Evolutionary conservation across 2,797 vertebrate genomes (phyloP), one percentile per base, ranked within the genome.

Genomic region (Gymnothorax reevesii): DNA sequence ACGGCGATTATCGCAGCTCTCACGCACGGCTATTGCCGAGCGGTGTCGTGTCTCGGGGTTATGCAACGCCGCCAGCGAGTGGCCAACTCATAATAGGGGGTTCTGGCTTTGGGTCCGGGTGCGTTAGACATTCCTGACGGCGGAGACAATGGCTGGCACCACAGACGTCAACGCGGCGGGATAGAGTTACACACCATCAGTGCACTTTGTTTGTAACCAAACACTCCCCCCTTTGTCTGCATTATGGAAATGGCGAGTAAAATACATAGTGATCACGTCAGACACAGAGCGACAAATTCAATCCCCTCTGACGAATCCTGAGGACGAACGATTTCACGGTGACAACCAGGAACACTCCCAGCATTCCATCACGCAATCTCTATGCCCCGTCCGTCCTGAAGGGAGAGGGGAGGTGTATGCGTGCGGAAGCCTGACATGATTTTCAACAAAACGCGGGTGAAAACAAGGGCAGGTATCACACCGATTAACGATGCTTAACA

Each of bases 201-300:
- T 57, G 84, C 54, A 75, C 75, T 85, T 49, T 33, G 55, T 42
- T 66, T 66, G 79, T 71, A 86, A 86, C 52, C 27, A 20, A 71
- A 87, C 66, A 86, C 86, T 22, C 59, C 8, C 27, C 49, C 59
- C 25, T 84, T 49, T 66, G 59, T 33, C 33, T 3, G 60, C 20
- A 33, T 17, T 60, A 20, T 66, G 25, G 25, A 79, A 79, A 83
- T 27, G 54, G 27, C 15, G 59, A 71, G 54, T 15, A 59, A 59
- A 57, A 42, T 10, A 42, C 6, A 27, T 13, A 25, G 8, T 33
- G 80, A 12, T 12, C 25, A 22, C n/a, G 27, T 27, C 55, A 59
- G 80, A 3, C 54, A 17, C 54, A 57, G 49, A 57, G 52, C 20
- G 22, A n/a, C 79, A 82, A 75, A n/a, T 10, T 20, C 33, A 2